A percentile compares a stretch with the other conserved stretches of the same genome.
Evolutionary conservation across 2,113 vertebrate species (phyloP).

Genomic region (Phylloscopus trochilus): DNA sequence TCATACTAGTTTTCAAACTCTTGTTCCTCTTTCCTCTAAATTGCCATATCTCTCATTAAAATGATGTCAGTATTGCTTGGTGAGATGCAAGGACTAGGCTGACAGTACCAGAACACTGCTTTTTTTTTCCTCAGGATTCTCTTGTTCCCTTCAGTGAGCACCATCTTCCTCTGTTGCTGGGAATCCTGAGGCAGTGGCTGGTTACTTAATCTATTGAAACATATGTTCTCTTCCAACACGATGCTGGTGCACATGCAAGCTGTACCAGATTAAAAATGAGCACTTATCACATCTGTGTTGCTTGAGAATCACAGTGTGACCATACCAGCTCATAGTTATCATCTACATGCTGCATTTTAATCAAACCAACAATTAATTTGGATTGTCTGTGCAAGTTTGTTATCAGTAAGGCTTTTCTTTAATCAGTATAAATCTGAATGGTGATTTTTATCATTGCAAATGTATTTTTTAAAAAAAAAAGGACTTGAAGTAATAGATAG

Average conservation of each 20-base stretch:
- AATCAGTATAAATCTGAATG: constrained; percentile 15
- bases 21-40: not conserved
- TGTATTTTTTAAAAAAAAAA: not conserved
- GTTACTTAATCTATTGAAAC: not conserved
- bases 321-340: not conserved
- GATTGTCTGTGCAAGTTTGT: not conserved
- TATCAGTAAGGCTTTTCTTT: not conserved
- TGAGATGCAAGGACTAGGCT: not conserved
- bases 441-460: constrained; percentile 3
- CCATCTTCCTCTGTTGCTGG: not conserved
- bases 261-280: not conserved
- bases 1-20: not conserved
- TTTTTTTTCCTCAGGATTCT: not conserved
- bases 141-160: not conserved
- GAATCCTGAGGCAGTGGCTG: not conserved
- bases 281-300: not conserved
- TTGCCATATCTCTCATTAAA: accelerated
- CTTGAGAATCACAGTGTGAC: not conserved
- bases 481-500: not conserved
- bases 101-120: not conserved
- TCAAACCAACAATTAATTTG: constrained; percentile 23
- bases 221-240: not conserved
- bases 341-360: not conserved
- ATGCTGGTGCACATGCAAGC: not conserved
- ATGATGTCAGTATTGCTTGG: not conserved